Evolutionary conservation across 2,113 vertebrate genomes (phyloP).

Genomic region (Dasyornis broadbenti): DNA sequence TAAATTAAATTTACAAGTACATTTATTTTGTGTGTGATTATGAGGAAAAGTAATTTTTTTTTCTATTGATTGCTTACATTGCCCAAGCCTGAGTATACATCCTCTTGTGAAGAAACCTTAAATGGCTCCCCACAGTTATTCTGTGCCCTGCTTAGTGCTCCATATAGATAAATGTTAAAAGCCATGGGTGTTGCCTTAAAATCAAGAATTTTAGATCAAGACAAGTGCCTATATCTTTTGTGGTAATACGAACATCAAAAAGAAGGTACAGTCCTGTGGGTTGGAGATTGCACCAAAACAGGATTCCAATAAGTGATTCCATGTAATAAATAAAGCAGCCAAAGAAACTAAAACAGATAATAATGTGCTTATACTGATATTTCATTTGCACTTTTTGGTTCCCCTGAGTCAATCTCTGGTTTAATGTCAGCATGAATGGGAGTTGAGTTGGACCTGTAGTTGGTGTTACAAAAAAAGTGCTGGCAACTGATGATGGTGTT

Average conservation of each 20-base stretch:
- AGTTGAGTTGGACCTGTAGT: not conserved
- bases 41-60: not conserved
- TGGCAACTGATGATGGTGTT: accelerated
- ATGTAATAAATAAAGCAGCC: not conserved
- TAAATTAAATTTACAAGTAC: not conserved
- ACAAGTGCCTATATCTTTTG: not conserved
- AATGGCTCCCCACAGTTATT: not conserved
- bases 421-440: not conserved
- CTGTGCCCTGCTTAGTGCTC: not conserved
- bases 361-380: not conserved
- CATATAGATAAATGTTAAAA: not conserved
- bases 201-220: not conserved
- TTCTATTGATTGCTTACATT: not conserved
- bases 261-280: not conserved
- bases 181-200: not conserved
- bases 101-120: not conserved
- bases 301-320: not conserved
- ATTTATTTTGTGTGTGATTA: not conserved
- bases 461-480: not conserved
- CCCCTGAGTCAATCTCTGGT: not conserved
- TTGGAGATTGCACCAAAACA: not conserved
- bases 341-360: not conserved
- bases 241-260: not conserved
- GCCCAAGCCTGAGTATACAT: not conserved
- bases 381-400: not conserved